Conservation (phyloP, 2,113 vertebrate genomes). For the Prinia subflava region DNA sequence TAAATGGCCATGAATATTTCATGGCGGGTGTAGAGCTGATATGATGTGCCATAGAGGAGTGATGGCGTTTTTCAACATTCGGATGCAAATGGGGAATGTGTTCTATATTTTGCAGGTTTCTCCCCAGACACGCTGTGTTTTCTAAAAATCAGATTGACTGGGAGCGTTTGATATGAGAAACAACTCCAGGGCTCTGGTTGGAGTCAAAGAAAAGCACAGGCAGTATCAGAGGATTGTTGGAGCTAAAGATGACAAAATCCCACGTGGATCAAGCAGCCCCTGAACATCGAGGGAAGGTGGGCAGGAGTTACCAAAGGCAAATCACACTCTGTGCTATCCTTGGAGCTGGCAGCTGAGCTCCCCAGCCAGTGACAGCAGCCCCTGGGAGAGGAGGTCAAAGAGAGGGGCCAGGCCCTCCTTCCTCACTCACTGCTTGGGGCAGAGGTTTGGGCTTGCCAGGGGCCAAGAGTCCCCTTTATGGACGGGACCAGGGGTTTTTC, state of each 20-base stretch:
- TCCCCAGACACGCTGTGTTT: slow-evolving; percentile 18
- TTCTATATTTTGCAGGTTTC: slow-evolving; percentile 37
- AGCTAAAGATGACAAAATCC: neutral
- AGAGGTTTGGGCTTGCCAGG: neutral
- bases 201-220: neutral
- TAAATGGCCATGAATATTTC: slow-evolving; percentile 62
- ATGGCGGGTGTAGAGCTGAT: neutral
- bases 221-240: neutral
- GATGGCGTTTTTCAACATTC: neutral
- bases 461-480: neutral
- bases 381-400: neutral
- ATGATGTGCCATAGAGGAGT: neutral
- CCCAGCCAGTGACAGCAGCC: neutral
- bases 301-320: neutral
- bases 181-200: slow-evolving; percentile 13
- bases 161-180: slow-evolving; percentile 45
- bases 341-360: neutral
- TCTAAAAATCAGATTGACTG: slow-evolving; percentile 32
- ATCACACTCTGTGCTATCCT: neutral
- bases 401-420: neutral
- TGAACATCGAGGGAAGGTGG: neutral
- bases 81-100: slow-evolving; percentile 42
- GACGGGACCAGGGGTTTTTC: neutral
- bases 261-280: neutral
- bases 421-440: neutral